These are phyloP conservation scores for Tupaia tana DNA, from an alignment of 2,113 vertebrate species.

Conservation along the genomic window DNA sequence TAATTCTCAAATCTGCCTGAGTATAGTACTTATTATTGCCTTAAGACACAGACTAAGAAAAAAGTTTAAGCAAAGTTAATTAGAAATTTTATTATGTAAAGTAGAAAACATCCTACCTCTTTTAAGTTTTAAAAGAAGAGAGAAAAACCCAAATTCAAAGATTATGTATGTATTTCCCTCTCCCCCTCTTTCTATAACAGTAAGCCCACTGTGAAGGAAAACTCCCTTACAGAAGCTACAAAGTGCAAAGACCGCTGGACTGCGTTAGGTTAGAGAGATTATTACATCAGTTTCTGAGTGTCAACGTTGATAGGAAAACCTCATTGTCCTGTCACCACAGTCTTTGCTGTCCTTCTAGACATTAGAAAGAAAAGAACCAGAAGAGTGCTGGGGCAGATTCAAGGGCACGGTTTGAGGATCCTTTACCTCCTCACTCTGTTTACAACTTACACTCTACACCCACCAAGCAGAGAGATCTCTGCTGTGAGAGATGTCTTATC, in stretches of 20 bases:
- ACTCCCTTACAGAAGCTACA: background rate
- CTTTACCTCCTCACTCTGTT: background rate
- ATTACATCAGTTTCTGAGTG: slow-evolving; percentile 17
- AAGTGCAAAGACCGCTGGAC: background rate
- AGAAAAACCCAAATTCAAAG: background rate
- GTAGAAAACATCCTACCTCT: background rate
- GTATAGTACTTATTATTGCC: no score
- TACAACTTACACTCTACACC: background rate
- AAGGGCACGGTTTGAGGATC: background rate
- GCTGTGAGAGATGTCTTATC: background rate
- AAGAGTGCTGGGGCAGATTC: background rate
- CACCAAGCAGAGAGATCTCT: background rate
- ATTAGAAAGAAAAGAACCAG: slow-evolving; percentile 61
- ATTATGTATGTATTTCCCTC: background rate
- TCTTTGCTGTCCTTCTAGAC: slow-evolving; percentile 6
- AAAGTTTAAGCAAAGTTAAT: slow-evolving; percentile 17
- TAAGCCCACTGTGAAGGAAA: background rate
- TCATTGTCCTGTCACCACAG: slow-evolving; percentile 25
- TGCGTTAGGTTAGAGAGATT: background rate
- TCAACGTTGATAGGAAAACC: slow-evolving; percentile 22
- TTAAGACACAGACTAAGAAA: background rate
- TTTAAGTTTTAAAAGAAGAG: background rate
- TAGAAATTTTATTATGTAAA: background rate
- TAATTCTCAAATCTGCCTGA: background rate
- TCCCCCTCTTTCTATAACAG: background rate